Base-by-base conservation (phyloP, 2,888 invertebrate species). In the Arctia plantaginis region DNA sequence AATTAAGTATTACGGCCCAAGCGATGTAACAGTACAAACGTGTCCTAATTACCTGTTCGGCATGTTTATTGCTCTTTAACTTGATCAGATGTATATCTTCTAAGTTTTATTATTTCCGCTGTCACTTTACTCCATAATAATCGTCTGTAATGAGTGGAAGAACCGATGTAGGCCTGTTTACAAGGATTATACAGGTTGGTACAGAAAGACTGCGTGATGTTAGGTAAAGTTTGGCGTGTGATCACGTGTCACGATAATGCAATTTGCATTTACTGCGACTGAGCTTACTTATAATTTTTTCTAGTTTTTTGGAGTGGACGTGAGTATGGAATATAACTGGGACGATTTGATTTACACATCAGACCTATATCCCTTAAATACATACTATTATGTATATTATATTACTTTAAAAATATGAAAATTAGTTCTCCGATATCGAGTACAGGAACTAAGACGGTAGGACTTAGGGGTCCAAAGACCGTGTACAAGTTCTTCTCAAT, bases 81-180 rank as follows among this genome's bases (percentile, higher is more conserved):
- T 79, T 80, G 73, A 82, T 80, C 82, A 83, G 88, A 88, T 88
- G 81, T 75, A 71, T 89, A 89, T 89, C 89, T 71, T 59, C 44
- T 69, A 76, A 83, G 82, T 81, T 89, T 89, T 88, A 89, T 89
- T 85, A 83, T 87, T 89, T 89, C 89, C 89, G 84, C 80, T 82
- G 80, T 80, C 81, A 77, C 78, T 74, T 84, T 79, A 80, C 41
- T 74, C 74, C 71, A 72, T 76, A 74, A 80, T 82, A 80, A 84
- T 68, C 66, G 73, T 75, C 68, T 80, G 80, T 82, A 75, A 83
- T 77, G 75, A 72, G 77, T 55, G 23, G 65, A 73, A 69, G 47
- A 66, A 35, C 23, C 47, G 66, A 66, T 74, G 66, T 44, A 33
- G 23, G 44, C 44, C 18, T 64, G 66, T 66, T 66, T 55, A 66